Base-by-base conservation (phyloP, 1,140 invertebrate genomes). In the Anadara kagoshimensis region DNA sequence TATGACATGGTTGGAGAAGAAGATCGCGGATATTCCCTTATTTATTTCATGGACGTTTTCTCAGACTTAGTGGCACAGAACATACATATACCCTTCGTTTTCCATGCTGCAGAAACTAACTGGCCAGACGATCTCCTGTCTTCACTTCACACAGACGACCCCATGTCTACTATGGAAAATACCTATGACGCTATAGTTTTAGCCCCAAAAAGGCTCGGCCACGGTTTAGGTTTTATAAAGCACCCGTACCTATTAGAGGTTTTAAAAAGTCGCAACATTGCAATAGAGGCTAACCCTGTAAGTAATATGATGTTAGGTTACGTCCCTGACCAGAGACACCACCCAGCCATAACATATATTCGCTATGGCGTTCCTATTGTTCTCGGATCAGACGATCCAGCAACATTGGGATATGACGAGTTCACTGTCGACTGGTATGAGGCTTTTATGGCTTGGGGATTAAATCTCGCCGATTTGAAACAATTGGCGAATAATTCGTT, bases 391-490 rank as follows among this genome's bases (percentile, higher is more conserved):
- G 83, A 84, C 56, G 83, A 84, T 68, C 79, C 83, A 0, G 78
- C 69, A 14, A 78, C 72, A n/a, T 81, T 80, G 67, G 83, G 83
- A 22, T 82, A 82, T 63, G 69, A 84, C 59, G 67, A 80, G 44
- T 78, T 83, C 26, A 84, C 83, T 1, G 74, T 78, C n/a, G 83
- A 84, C 47, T 84, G 76, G 78, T 84, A 84, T 58, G 61, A 74
- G 29, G 81, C 78, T 18, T 81, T 78, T 24, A 79, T 82, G 79
- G 72, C 63, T 18, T 84, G 81, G 81, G 76, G 81, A 41, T 53
- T 84, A 3, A 54, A 71, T 66, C 73, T 84, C 20, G 69, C 67
- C 12, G 81, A 84, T 51, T 49, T 84, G 22, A 72, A 70, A 69
- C 58, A 71, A 22, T 49, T 84, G 24, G 83, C 83, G 0, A 61